Evolutionary conservation across 2,888 invertebrate species (phyloP).

Genomic region (Hydriomena furcata): DNA sequence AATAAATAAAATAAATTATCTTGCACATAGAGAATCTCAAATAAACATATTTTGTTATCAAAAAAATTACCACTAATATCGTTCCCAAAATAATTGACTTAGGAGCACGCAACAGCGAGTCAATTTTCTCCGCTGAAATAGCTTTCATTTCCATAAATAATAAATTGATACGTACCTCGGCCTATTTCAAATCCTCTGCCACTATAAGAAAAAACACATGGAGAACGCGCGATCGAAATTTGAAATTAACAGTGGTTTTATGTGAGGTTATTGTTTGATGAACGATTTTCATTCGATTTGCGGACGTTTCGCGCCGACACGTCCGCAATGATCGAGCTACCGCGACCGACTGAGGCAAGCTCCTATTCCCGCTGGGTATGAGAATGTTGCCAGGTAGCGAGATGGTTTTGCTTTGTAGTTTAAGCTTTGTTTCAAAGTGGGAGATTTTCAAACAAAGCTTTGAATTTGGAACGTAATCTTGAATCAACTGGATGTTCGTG

Average conservation of each 20-base stretch:
- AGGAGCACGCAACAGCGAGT: slow-evolving; percentile 25
- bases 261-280: slow-evolving; percentile 43
- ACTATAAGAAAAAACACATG: slow-evolving; percentile 25
- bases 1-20: too few relatives aligned
- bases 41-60: slow-evolving; percentile 1
- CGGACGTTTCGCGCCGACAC: slow-evolving; percentile 15
- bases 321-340: slow-evolving; percentile 48
- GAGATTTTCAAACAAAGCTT: slow-evolving; percentile 7
- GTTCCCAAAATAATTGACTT: slow-evolving; percentile 10
- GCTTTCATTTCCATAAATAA: slow-evolving; percentile 34
- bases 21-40: too few relatives aligned
- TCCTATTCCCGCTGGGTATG: slow-evolving; percentile 57
- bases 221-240: slow-evolving; percentile 21
- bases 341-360: slow-evolving; percentile 64
- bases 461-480: slow-evolving; percentile 12
- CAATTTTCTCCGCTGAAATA: slow-evolving; percentile 27
- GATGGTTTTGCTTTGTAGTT: slow-evolving; percentile 36
- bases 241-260: slow-evolving; percentile 33
- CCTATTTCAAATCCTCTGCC: slow-evolving; percentile 27
- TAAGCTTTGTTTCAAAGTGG: slow-evolving; percentile 8
- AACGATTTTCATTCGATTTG: slow-evolving; percentile 39
- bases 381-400: slow-evolving; percentile 54
- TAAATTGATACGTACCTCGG: slow-evolving; percentile 31
- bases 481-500: slow-evolving; percentile 2
- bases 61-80: slow-evolving; percentile 22